phyloP scores from a whole-genome alignment of 2,888 invertebrate genomes.

The Tetragonisca angustula region DNA sequence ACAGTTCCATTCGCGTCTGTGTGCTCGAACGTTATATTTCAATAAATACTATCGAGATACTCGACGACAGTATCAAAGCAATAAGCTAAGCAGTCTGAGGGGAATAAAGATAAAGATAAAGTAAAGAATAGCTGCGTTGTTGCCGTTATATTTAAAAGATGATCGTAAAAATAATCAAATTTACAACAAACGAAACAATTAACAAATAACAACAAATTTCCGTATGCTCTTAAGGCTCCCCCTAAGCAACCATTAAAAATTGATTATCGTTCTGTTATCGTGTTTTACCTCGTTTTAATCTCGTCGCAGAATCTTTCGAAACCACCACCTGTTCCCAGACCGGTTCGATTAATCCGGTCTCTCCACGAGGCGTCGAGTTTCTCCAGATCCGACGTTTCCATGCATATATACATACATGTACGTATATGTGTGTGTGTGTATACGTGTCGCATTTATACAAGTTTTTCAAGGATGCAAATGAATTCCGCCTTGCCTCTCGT shows the following conservation, averaged over 20 bases:
- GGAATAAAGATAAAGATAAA: no score
- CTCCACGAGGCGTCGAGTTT: slow-evolving; percentile 61
- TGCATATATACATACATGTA: neutral
- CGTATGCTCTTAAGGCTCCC: neutral
- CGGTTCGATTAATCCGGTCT: slow-evolving; percentile 44
- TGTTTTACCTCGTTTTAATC: neutral
- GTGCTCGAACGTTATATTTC: no score
- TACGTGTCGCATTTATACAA: slow-evolving; percentile 38
- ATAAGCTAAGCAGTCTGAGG: no score
- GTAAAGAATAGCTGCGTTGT: no score
- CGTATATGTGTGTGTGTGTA: neutral
- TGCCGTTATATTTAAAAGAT: no score
- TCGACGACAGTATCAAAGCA: no score
- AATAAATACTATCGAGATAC: no score
- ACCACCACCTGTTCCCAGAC: neutral
- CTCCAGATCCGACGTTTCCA: slow-evolving; percentile 9
- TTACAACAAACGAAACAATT: no score
- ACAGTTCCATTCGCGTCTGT: no score
- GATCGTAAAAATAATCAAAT: no score
- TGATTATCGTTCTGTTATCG: neutral
- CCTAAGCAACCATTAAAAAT: neutral
- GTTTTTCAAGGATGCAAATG: slow-evolving; percentile 79
- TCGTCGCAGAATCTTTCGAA: neutral
- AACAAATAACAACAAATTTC: neutral
- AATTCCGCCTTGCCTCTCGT: slow-evolving; percentile 74